Evolutionary conservation across 2,888 invertebrate genomes (phyloP).

Genomic region (Epinotia brunnichana): DNA sequence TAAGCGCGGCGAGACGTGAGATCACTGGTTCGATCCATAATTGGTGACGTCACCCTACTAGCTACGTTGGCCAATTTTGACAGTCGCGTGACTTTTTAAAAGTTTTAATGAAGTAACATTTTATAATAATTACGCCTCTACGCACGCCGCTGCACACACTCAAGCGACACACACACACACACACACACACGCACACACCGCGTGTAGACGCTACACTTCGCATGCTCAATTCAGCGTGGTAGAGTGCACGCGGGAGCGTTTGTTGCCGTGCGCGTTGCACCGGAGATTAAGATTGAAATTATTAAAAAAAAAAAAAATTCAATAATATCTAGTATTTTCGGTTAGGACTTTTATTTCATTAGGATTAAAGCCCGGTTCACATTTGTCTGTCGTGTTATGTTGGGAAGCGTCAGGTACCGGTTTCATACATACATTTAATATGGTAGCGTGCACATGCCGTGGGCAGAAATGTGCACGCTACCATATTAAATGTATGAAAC

Average conservation of each 20-base stretch:
- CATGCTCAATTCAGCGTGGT: constrained; percentile 54
- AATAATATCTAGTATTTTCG: too few relatives aligned
- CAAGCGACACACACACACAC: neutral
- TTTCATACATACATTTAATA: too few relatives aligned
- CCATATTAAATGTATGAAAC: too few relatives aligned
- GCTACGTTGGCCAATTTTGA: neutral
- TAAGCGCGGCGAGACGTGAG: too few relatives aligned
- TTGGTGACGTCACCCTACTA: neutral
- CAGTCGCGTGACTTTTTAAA: neutral
- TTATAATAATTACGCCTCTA: neutral
- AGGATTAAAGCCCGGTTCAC: too few relatives aligned
- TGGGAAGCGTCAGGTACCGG: too few relatives aligned
- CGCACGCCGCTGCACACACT: neutral
- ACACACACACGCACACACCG: constrained; percentile 45
- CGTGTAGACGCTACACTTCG: constrained; percentile 64
- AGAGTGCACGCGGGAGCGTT: constrained; percentile 53
- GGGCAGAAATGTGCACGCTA: too few relatives aligned
- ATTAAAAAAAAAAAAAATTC: too few relatives aligned
- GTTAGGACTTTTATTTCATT: too few relatives aligned
- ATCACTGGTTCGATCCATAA: neutral
- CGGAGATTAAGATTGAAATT: neutral
- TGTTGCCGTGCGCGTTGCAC: constrained; percentile 58
- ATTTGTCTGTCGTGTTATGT: too few relatives aligned
- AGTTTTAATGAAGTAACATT: neutral
- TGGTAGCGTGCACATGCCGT: too few relatives aligned